Conservation (phyloP, 2,113 vertebrate genomes). For the Limnothrissa miodon region DNA sequence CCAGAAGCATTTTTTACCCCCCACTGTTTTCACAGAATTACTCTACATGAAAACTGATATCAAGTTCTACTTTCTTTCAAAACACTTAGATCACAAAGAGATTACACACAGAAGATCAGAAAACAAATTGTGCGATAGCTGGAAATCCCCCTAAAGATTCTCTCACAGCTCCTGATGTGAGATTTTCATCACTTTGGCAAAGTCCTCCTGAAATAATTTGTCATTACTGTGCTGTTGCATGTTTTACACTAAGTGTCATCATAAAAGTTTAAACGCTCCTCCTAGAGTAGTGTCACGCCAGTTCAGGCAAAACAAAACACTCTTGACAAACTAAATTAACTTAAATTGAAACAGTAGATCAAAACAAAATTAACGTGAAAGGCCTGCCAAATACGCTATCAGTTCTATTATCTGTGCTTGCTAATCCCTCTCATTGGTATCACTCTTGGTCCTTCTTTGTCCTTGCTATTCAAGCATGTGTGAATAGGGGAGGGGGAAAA, state of each 20-base stretch:
- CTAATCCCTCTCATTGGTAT: no score
- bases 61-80: neutral
- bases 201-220: neutral
- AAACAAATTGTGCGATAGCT: neutral
- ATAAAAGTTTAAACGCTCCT: neutral
- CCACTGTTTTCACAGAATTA: neutral
- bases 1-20: neutral
- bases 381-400: neutral
- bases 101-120: neutral
- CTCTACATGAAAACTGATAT: neutral
- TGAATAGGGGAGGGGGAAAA: neutral
- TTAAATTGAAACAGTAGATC: no score
- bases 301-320: neutral
- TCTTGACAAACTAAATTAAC: neutral
- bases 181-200: neutral
- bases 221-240: neutral
- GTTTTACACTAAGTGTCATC: neutral
- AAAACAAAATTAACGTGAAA: neutral
- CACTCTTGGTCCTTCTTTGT: no score
- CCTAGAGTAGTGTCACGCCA: neutral
- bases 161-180: neutral
- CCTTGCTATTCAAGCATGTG: neutral
- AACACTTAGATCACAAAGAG: neutral
- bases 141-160: neutral
- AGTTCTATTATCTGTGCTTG: neutral